phyloP scores from a whole-genome alignment of 2,888 invertebrate genomes.

The Epinotia nisella region DNA sequence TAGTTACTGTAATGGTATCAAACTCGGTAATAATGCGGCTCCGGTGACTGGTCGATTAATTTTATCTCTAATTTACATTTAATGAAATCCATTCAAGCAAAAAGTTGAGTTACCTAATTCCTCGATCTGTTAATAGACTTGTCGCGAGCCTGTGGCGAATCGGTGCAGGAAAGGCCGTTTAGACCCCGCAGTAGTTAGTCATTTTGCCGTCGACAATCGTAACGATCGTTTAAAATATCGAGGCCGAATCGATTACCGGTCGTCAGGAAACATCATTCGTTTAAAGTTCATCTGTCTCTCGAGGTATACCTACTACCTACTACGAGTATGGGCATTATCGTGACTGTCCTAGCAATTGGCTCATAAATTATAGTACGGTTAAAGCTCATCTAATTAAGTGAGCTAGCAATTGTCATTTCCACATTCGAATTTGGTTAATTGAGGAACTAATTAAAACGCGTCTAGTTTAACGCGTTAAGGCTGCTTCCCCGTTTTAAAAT shows the following conservation, averaged over 20 bases:
- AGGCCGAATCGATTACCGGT: constrained; percentile 38
- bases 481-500: constrained; percentile 14
- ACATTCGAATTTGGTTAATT: constrained; percentile 36
- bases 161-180: constrained; percentile 43
- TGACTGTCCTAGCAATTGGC: constrained; percentile 18
- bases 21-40: constrained; percentile 54
- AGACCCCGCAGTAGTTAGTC: constrained; percentile 34
- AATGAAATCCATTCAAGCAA: constrained; percentile 62
- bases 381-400: constrained; percentile 10
- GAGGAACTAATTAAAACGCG: constrained; percentile 41
- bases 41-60: constrained; percentile 61
- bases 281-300: constrained; percentile 37
- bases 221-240: constrained; percentile 34
- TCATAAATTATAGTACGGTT: constrained; percentile 8
- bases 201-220: constrained; percentile 27
- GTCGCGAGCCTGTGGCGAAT: constrained; percentile 57
- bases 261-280: constrained; percentile 31
- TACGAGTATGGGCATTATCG: constrained; percentile 6
- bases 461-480: constrained; percentile 13
- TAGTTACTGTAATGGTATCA: constrained; percentile 25
- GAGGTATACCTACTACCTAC: too few species aligned
- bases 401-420: constrained; percentile 34
- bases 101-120: constrained; percentile 54
- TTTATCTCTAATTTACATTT: constrained; percentile 67
- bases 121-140: constrained; percentile 41